These are phyloP conservation scores for Drosophila eohydei DNA, from an alignment of 2,888 invertebrate species.

Conservation along the genomic window DNA sequence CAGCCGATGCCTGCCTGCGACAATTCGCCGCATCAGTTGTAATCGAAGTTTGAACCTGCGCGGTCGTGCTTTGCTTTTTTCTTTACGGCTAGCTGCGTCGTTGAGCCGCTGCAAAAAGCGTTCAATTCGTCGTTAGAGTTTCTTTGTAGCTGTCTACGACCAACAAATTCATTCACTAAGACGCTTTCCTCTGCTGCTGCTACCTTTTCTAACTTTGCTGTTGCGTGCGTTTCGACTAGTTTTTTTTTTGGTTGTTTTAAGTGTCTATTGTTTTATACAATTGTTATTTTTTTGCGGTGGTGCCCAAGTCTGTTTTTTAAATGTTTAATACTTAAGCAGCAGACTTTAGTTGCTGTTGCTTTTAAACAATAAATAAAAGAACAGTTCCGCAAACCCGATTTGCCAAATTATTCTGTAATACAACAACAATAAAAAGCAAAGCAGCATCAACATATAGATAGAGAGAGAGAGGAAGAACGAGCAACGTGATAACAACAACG, in stretches of 20 bases:
- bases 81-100: conserved; percentile 10
- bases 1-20: conserved; percentile 15
- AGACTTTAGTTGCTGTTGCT: conserved; percentile 4
- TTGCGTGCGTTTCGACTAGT: conserved; percentile 4
- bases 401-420: conserved; percentile 51
- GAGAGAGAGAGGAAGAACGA: conserved; percentile 6
- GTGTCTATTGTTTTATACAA: neutral
- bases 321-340: conserved; percentile 8
- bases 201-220: conserved; percentile 6
- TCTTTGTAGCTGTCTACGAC: conserved; percentile 6
- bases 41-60: conserved; percentile 63
- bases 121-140: conserved; percentile 21
- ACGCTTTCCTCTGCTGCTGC: conserved; percentile 5
- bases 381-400: conserved; percentile 16
- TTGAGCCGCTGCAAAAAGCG: conserved; percentile 17
- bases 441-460: neutral
- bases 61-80: conserved; percentile 49
- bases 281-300: conserved; percentile 7
- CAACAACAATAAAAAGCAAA: conserved; percentile 1
- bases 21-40: conserved; percentile 71
- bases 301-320: conserved; percentile 2
- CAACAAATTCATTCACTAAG: conserved; percentile 13
- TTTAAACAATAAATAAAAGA: neutral
- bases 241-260: conserved; percentile 4
- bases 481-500: conserved; percentile 23